Evolutionary conservation across 2,888 invertebrate genomes (phyloP).

Genomic region (Euclidia mi): DNA sequence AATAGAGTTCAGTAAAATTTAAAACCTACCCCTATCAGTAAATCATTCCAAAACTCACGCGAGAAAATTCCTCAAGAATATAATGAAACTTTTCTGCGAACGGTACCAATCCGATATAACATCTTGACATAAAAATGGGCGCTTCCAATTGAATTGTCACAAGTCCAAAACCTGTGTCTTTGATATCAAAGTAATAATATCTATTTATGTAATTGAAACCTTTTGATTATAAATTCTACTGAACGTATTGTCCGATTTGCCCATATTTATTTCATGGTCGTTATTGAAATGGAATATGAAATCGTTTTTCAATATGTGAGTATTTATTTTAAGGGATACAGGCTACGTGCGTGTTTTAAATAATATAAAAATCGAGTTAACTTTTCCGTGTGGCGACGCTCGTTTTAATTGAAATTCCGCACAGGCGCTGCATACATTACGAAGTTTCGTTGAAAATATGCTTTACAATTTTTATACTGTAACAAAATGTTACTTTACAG

Average conservation of each 20-base stretch:
- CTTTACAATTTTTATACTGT: constrained; percentile 6
- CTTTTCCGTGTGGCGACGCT: constrained; percentile 5
- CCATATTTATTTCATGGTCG: constrained; percentile 3
- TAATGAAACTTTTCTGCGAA: constrained; percentile 22
- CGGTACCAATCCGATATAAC: constrained; percentile 21
- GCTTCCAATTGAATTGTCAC: constrained; percentile 41
- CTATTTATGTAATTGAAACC: constrained; percentile 39
- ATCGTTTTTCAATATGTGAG: not conserved
- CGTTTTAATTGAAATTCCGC: constrained; percentile 20
- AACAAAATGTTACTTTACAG: not conserved
- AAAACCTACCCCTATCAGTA: too few species aligned
- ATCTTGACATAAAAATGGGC: constrained; percentile 34
- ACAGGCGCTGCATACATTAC: constrained; percentile 1
- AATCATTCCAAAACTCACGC: too few species aligned
- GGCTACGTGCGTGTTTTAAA: constrained; percentile 7
- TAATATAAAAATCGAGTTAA: constrained; percentile 14
- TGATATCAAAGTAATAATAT: constrained; percentile 32
- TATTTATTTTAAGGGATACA: not conserved
- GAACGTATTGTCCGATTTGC: not conserved
- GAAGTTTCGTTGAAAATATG: constrained; percentile 14
- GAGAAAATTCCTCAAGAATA: not conserved
- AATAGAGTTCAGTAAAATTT: too few species aligned
- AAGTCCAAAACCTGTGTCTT: constrained; percentile 25
- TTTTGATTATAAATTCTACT: constrained; percentile 37
- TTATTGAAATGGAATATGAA: constrained; percentile 3